These are phyloP conservation scores for Drosophila hydei DNA, from an alignment of 1,140 invertebrate genomes.

Conservation along the genomic window DNA sequence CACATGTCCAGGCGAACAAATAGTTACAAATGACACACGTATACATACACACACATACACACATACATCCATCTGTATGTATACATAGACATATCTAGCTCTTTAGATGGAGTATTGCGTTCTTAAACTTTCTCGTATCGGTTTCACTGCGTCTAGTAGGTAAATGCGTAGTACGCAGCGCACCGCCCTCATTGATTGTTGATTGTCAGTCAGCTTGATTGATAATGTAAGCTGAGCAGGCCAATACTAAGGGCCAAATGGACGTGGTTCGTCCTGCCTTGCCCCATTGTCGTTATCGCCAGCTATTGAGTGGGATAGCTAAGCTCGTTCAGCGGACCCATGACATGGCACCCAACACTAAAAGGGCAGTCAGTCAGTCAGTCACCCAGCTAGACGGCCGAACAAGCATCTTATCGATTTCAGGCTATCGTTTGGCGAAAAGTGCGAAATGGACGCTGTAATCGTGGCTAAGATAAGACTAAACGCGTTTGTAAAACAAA, in stretches of 20 bases:
- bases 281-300: slow-evolving; percentile 53
- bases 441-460: slow-evolving; percentile 37
- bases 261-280: not conserved
- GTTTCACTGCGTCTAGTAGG: slow-evolving; percentile 48
- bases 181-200: slow-evolving; percentile 28
- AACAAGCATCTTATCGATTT: slow-evolving; percentile 65
- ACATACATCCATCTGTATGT: not conserved
- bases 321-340: slow-evolving; percentile 30
- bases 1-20: slow-evolving; percentile 41
- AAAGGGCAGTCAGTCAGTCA: slow-evolving; percentile 3
- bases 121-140: slow-evolving; percentile 51
- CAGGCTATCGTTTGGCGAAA: slow-evolving; percentile 57
- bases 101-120: slow-evolving; percentile 15
- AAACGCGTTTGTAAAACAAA: slow-evolving; percentile 8
- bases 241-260: slow-evolving; percentile 22
- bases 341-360: slow-evolving; percentile 28
- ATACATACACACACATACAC: not conserved
- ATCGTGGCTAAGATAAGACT: slow-evolving; percentile 29
- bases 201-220: slow-evolving; percentile 78
- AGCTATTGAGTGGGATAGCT: slow-evolving; percentile 58
- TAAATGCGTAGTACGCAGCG: slow-evolving; percentile 46
- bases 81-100: not conserved
- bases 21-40: slow-evolving; percentile 43
- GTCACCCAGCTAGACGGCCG: slow-evolving; percentile 4
- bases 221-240: slow-evolving; percentile 77